phyloP scores from a whole-genome alignment of 2,797 vertebrate species.

The Dallia pectoralis region DNA sequence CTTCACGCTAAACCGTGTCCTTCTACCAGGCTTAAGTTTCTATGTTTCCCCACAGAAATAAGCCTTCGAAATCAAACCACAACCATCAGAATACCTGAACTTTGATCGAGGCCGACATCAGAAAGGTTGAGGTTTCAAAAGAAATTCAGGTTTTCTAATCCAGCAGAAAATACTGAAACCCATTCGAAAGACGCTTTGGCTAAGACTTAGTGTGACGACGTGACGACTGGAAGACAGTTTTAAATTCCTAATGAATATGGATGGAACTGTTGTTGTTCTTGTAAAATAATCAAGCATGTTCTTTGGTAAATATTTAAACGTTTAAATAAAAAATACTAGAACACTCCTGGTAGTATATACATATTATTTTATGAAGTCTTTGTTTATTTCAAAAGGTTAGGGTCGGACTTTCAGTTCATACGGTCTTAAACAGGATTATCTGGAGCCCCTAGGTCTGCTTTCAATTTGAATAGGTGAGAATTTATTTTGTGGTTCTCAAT shows the following conservation, averaged over 20 bases:
- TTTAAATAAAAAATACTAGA: conserved; percentile 48
- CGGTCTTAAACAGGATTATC: conserved; percentile 81
- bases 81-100: conserved; percentile 64
- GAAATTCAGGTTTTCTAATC: conserved; percentile 76
- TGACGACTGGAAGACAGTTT: conserved; percentile 70
- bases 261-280: conserved; percentile 73
- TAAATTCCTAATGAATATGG: conserved; percentile 78
- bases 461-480: conserved; percentile 85
- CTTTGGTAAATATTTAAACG: conserved; percentile 65
- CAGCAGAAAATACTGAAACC: conserved; percentile 70
- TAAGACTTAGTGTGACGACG: conserved; percentile 79
- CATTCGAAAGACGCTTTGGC: conserved; percentile 69
- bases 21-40: conserved; percentile 75
- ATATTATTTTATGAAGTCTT: conserved; percentile 66
- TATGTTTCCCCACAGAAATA: conserved; percentile 71
- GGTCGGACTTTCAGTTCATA: conserved; percentile 75
- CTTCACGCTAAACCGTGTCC: conserved; percentile 76
- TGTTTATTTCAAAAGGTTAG: conserved; percentile 69
- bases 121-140: conserved; percentile 71
- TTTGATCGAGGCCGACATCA: conserved; percentile 71
- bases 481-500: conserved; percentile 81
- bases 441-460: conserved; percentile 81
- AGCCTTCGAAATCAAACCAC: conserved; percentile 69
- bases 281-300: conserved; percentile 65
- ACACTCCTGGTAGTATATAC: conserved; percentile 63